Conservation (phyloP, 2,888 invertebrate genomes). For the Drosophila nr. perissopoda region DNA sequence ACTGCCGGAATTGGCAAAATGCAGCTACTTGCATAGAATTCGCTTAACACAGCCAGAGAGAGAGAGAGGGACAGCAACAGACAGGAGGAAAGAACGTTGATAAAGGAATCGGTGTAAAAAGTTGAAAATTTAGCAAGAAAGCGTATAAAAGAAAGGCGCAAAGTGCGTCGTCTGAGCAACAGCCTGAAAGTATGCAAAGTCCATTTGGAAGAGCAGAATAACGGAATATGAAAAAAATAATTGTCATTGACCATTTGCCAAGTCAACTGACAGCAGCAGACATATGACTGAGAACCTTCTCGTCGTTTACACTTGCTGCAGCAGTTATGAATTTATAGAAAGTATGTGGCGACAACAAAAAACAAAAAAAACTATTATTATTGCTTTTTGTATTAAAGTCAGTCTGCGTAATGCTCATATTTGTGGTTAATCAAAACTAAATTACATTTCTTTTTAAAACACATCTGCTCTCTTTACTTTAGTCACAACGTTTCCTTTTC, state of each 20-base stretch:
- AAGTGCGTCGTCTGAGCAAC: slow-evolving; percentile 59
- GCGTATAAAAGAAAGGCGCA: slow-evolving; percentile 20
- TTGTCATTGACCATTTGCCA: slow-evolving; percentile 67
- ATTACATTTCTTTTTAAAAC: too few species aligned
- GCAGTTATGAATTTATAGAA: slow-evolving; percentile 24
- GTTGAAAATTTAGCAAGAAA: slow-evolving; percentile 13
- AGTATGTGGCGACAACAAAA: not conserved
- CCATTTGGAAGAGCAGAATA: slow-evolving; percentile 4
- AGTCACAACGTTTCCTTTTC: too few species aligned
- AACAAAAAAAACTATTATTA: not conserved
- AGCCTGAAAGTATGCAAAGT: slow-evolving; percentile 67
- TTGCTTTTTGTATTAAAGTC: not conserved
- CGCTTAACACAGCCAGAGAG: slow-evolving; percentile 19
- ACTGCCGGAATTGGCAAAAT: slow-evolving; percentile 76
- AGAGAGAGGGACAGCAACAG: slow-evolving; percentile 27
- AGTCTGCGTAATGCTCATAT: not conserved
- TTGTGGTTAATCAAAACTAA: too few species aligned
- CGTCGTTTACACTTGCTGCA: not conserved
- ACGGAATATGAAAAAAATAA: slow-evolving; percentile 1
- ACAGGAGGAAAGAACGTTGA: not conserved
- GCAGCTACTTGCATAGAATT: slow-evolving; percentile 76
- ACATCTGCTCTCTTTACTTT: too few species aligned
- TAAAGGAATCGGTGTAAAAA: slow-evolving; percentile 12
- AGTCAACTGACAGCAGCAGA: slow-evolving; percentile 49
- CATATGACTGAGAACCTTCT: not conserved